Conservation (phyloP, 2,888 invertebrate genomes). For the Steinernema carpocapsae region DNA sequence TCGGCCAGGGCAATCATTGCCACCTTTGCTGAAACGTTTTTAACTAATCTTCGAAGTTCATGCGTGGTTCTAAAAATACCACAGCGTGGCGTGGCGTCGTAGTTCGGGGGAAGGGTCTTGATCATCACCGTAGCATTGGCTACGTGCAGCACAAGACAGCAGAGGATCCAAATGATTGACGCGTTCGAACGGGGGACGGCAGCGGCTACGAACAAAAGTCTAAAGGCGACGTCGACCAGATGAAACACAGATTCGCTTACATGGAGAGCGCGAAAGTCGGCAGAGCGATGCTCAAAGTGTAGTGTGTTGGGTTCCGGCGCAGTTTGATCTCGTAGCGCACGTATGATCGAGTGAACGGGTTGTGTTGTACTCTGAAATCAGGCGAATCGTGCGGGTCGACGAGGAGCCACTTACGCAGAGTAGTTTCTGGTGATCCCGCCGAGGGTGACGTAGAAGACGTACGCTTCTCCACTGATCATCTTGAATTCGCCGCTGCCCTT, state of each 20-base stretch:
- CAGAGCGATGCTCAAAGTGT: background rate
- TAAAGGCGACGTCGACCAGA: background rate
- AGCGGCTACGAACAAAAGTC: background rate
- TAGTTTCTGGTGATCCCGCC: constrained; percentile 19
- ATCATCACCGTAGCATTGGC: constrained; percentile 20
- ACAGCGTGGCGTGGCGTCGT: constrained; percentile 24
- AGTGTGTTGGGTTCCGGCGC: constrained; percentile 15
- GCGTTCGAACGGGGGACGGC: constrained; percentile 12
- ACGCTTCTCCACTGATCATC: background rate
- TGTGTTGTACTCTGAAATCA: background rate
- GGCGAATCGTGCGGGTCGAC: background rate
- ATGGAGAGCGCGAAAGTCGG: background rate
- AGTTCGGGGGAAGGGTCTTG: constrained; percentile 19
- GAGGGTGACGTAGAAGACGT: constrained; percentile 20
- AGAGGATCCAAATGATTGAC: constrained; percentile 10
- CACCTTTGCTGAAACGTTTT: constrained; percentile 24
- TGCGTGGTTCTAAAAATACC: constrained; percentile 21
- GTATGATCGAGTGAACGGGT: constrained; percentile 19
- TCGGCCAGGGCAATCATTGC: constrained; percentile 13
- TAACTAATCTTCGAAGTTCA: background rate
- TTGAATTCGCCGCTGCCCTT: constrained; percentile 21
- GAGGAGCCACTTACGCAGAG: background rate
- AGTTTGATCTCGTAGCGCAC: constrained; percentile 24
- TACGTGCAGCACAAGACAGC: constrained; percentile 30
- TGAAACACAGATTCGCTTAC: background rate